These are phyloP conservation scores for Tinea pellionella DNA, from an alignment of 2,888 invertebrate genomes.

Conservation along the genomic window DNA sequence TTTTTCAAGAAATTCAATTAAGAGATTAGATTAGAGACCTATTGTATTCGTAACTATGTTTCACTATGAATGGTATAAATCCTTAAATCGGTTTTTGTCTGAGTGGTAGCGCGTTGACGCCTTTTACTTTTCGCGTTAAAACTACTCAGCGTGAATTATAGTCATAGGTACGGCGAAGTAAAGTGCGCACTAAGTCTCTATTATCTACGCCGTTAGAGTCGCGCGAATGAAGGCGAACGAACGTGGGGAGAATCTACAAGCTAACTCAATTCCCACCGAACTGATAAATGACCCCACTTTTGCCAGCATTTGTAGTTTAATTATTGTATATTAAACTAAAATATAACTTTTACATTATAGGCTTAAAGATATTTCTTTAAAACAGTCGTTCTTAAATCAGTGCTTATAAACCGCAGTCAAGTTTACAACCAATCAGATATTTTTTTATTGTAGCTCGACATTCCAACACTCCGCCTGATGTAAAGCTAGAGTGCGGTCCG, in stretches of 20 bases:
- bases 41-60: constrained; percentile 1
- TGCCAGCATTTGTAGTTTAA: background rate
- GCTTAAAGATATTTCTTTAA: too few relatives aligned
- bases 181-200: constrained; percentile 67
- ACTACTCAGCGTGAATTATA: constrained; percentile 54
- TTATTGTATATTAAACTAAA: background rate
- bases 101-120: constrained; percentile 11
- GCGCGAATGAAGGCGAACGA: constrained; percentile 59
- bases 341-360: too few relatives aligned
- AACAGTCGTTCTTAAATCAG: too few relatives aligned
- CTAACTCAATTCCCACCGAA: constrained; percentile 22
- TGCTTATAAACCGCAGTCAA: too few relatives aligned
- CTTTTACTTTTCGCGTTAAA: constrained; percentile 38
- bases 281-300: constrained; percentile 12
- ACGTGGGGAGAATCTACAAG: constrained; percentile 58
- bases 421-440: too few relatives aligned
- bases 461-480: too few relatives aligned
- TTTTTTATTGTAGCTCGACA: too few relatives aligned
- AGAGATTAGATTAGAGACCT: background rate
- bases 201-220: constrained; percentile 65
- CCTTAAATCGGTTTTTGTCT: constrained; percentile 3
- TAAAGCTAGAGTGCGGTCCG: too few relatives aligned
- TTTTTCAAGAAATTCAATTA: background rate
- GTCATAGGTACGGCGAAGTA: constrained; percentile 55
- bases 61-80: background rate